These are phyloP conservation scores for Bujurquina vittata DNA, from an alignment of 2,113 vertebrate genomes.

Conservation along the genomic window DNA sequence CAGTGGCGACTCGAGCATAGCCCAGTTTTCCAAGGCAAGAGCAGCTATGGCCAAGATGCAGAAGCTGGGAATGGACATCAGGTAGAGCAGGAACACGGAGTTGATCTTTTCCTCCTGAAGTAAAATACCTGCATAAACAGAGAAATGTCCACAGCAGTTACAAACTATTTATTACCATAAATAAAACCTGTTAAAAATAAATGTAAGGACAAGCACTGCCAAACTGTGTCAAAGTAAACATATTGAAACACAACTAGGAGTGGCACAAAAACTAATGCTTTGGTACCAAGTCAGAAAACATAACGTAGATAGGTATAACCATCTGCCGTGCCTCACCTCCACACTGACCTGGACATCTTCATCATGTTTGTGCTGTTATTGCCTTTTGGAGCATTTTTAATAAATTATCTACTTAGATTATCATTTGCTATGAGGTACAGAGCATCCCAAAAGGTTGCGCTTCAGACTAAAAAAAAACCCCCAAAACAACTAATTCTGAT, in stretches of 20 bases:
- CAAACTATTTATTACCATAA: neutral
- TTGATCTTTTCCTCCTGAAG: slow-evolving; percentile 93
- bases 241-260: neutral
- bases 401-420: neutral
- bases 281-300: neutral
- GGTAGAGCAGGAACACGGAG: slow-evolving; percentile 89
- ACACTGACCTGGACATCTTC: neutral
- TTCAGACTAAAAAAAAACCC: neutral
- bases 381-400: neutral
- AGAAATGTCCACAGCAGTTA: neutral
- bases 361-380: neutral
- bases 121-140: slow-evolving; percentile 83
- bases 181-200: neutral
- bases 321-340: neutral
- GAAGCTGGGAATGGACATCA: slow-evolving; percentile 96
- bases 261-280: neutral
- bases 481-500: too few relatives aligned
- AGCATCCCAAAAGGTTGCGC: neutral
- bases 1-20: slow-evolving; percentile 78
- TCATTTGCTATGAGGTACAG: neutral
- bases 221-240: neutral
- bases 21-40: slow-evolving; percentile 87
- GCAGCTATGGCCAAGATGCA: slow-evolving; percentile 89
- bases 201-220: neutral
- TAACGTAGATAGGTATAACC: neutral